Evolutionary conservation across 2,797 vertebrate genomes (phyloP).

Genomic region (Myotis planiceps): DNA sequence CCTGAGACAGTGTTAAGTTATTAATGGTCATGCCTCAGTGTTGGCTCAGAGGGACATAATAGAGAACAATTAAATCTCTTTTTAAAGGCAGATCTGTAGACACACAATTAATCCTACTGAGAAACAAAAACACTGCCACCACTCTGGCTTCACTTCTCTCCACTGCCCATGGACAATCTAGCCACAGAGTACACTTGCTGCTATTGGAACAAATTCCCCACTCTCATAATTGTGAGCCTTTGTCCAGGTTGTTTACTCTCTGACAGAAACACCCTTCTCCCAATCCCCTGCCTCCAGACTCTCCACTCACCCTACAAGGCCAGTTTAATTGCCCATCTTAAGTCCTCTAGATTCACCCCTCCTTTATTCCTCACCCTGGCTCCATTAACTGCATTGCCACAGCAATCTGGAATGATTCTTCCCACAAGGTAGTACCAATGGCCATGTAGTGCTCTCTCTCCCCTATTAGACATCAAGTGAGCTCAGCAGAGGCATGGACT

Average conservation of each 20-base stretch:
- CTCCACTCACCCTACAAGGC: too few relatives aligned
- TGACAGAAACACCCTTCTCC: neutral
- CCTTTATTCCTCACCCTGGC: neutral
- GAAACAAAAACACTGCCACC: neutral
- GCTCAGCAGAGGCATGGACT: neutral
- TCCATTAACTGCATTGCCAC: neutral
- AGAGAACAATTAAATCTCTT: neutral
- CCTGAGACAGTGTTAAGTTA: neutral
- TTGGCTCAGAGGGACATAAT: neutral
- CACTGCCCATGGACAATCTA: accelerated
- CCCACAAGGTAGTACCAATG: neutral
- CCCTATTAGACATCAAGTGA: neutral
- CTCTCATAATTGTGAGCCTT: neutral
- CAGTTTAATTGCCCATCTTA: neutral
- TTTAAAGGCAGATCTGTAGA: neutral
- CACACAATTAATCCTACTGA: neutral
- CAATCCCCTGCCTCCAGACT: neutral
- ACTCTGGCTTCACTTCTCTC: neutral
- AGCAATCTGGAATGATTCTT: neutral
- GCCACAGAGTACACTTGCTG: neutral
- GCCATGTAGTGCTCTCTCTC: neutral
- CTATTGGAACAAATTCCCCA: neutral
- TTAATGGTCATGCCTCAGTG: neutral
- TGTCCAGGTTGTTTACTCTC: too few relatives aligned
- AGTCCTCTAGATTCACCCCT: neutral